phyloP scores from a whole-genome alignment of 2,797 vertebrate species.

The Coranthus polyacanthus region DNA sequence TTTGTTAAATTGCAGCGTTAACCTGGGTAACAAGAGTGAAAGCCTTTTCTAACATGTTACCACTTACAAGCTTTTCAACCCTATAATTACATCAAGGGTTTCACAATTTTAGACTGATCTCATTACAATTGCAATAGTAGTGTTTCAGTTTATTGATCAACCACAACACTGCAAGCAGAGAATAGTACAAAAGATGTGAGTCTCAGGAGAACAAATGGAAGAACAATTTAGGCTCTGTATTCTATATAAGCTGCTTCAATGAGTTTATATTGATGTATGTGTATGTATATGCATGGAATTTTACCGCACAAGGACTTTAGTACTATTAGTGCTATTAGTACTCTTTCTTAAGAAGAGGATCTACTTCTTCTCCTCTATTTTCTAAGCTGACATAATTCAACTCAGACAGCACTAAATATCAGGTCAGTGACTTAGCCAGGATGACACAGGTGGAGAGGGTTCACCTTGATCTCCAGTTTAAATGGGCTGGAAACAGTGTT shows the following conservation, averaged over 20 bases:
- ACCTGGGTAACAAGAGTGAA: slow-evolving; percentile 57
- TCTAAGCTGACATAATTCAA: not conserved
- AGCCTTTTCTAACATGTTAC: slow-evolving; percentile 50
- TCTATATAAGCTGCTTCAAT: too few relatives aligned
- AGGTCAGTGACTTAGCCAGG: slow-evolving; percentile 12
- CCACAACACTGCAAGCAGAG: slow-evolving; percentile 9
- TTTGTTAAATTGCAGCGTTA: slow-evolving; percentile 69
- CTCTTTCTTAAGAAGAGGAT: too few relatives aligned
- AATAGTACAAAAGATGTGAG: slow-evolving; percentile 3
- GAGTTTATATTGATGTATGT: too few relatives aligned
- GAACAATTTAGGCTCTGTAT: too few relatives aligned
- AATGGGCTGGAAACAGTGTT: slow-evolving; percentile 20
- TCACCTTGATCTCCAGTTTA: slow-evolving; percentile 42
- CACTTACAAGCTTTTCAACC: slow-evolving; percentile 57
- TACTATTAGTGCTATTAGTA: too few relatives aligned
- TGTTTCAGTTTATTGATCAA: slow-evolving; percentile 34
- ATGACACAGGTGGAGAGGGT: slow-evolving; percentile 17
- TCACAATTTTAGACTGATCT: slow-evolving; percentile 49
- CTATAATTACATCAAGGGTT: slow-evolving; percentile 60
- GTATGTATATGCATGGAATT: too few relatives aligned
- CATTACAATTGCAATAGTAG: slow-evolving; percentile 35
- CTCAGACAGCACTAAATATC: slow-evolving; percentile 2
- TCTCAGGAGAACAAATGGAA: slow-evolving; percentile 3
- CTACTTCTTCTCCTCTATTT: too few relatives aligned
- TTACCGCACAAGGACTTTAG: too few relatives aligned